Evolutionary conservation across 2,113 vertebrate genomes (phyloP).

Genomic region (Tragulus kanchil): DNA sequence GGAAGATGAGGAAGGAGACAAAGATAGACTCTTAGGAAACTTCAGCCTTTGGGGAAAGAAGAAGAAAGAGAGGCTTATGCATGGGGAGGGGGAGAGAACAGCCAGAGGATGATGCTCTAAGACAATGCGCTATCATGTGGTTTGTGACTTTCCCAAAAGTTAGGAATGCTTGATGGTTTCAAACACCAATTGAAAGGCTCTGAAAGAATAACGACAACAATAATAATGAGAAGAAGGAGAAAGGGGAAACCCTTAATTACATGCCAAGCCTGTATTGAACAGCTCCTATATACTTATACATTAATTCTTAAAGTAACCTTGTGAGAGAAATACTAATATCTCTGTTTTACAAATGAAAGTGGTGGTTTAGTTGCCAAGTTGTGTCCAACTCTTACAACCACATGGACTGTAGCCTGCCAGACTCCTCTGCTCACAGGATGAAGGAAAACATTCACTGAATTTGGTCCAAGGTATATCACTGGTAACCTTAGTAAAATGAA

Average conservation of each 20-base stretch:
- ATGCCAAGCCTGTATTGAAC: not conserved
- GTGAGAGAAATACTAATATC: not conserved
- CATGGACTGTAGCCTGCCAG: no score
- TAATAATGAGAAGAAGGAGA: not conserved
- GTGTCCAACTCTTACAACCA: no score
- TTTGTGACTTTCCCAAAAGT: not conserved
- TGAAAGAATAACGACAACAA: not conserved
- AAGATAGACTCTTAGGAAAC: not conserved
- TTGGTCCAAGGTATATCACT: not conserved
- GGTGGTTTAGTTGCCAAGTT: no score
- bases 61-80: not conserved
- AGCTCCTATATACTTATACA: not conserved
- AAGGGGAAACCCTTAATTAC: not conserved
- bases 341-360: not conserved
- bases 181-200: not conserved
- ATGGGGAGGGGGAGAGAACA: fast-evolving
- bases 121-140: not conserved
- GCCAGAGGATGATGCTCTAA: not conserved
- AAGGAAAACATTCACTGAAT: not conserved
- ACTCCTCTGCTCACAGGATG: not conserved
- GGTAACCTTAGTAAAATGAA: not conserved
- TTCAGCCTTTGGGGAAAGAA: not conserved
- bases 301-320: not conserved
- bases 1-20: not conserved
- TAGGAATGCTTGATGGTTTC: not conserved